These are phyloP conservation scores for Notamacropus eugenii DNA, from an alignment of 2,797 vertebrate species.

Conservation along the genomic window DNA sequence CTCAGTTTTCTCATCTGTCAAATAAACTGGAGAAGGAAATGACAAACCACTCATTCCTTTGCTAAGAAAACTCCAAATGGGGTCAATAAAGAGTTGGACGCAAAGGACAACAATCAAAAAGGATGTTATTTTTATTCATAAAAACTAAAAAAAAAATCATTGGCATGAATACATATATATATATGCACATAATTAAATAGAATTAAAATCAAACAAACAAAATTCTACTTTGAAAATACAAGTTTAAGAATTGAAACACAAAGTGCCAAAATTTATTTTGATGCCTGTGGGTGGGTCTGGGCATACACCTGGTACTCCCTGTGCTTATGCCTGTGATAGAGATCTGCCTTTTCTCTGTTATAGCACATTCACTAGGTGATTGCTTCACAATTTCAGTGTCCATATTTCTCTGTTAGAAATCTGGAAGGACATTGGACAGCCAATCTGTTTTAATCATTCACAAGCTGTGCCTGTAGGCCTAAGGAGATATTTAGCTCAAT, in stretches of 20 bases:
- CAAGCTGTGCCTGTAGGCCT: accelerated
- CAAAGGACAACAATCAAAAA: background rate
- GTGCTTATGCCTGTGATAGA: background rate
- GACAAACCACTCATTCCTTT: background rate
- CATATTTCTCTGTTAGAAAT: background rate
- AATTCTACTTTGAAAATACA: background rate
- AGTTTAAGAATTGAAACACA: background rate
- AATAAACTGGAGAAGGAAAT: background rate
- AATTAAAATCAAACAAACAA: background rate
- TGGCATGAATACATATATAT: background rate
- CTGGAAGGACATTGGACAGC: background rate
- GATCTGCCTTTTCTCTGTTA: background rate
- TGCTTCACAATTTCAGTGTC: background rate
- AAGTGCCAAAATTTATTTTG: background rate
- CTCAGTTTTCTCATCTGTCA: background rate
- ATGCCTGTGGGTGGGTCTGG: background rate
- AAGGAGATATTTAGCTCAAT: accelerated
- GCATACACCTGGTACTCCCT: background rate
- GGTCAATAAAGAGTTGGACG: background rate
- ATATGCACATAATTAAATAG: background rate
- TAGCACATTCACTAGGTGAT: background rate
- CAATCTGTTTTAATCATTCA: accelerated
- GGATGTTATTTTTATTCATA: background rate
- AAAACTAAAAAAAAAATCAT: background rate
- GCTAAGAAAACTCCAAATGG: background rate